Evolutionary conservation across 2,113 vertebrate genomes (phyloP), one percentile per base, ranked within the genome.

Genomic region (Myocastor coypus): DNA sequence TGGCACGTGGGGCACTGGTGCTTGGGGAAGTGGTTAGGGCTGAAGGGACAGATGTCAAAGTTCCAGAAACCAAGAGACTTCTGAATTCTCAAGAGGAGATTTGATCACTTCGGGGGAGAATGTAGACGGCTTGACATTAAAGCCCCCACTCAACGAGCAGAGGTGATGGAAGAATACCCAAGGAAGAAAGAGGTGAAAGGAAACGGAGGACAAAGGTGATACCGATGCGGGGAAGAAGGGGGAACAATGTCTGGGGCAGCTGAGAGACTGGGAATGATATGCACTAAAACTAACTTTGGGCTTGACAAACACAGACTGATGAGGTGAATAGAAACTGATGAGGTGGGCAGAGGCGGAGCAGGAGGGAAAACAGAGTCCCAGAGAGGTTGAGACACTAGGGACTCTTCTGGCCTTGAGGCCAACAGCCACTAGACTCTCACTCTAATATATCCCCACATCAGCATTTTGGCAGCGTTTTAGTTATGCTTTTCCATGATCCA

Each of bases 321-420:
- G 69, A 80, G 59, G 34, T 0, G 42, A 42, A 57, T 14, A 69
- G 77, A 28, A 61, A 19, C 7, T 1, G 24, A n/a, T n/a, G 46
- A 46, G 46, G 46, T 24, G 50, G 80, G 20, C n/a, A 50, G 37
- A 50, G 50, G 8, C 1, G 6, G 64, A 11, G 40, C 2, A 2
- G 30, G 14, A 37, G 22, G 3, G 22, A 7, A 40, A 16, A 59
- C 3, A 32, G 61, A 37, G 32, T 0, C 0, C 11, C 20, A 17
- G 42, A 73, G 46, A n/a, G n/a, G n/a, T 12, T 2, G 28, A 83
- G 75, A 7, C 50, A 57, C 34, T 16, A 28, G 50, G 26, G 83
- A 12, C 69, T 5, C 69, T 84, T 32, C 64, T 66, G n/a, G 32
- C 34, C 86, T n/a, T 32, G 63, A 46, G 7, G 20, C 11, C 28